phyloP scores from a whole-genome alignment of 2,113 vertebrate species.

The Thamnaconus septentrionalis region DNA sequence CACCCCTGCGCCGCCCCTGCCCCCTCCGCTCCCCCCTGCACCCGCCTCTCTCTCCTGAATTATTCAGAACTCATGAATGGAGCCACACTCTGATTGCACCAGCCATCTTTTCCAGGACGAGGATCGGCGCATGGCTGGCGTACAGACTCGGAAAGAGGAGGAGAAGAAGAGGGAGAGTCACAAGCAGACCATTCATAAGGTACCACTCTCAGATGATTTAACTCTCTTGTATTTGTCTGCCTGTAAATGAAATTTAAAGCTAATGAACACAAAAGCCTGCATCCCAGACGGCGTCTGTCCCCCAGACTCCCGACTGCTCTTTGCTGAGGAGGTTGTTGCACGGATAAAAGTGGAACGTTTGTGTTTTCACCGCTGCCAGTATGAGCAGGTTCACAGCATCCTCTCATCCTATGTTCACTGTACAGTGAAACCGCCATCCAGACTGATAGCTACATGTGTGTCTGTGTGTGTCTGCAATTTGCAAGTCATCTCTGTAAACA shows the following conservation, averaged over 20 bases:
- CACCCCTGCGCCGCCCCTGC: too few relatives aligned
- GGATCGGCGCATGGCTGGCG: conserved; percentile 92
- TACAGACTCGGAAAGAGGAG: conserved; percentile 92
- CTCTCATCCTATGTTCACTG: too few relatives aligned
- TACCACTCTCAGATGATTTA: conserved; percentile 55
- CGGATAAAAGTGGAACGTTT: too few relatives aligned
- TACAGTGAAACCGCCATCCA: too few relatives aligned
- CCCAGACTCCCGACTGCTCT: too few relatives aligned
- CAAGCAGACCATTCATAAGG: conserved; percentile 91
- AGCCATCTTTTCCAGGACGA: conserved; percentile 85
- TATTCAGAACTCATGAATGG: conserved; percentile 57
- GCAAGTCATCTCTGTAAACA: conserved; percentile 15
- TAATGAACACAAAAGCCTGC: too few relatives aligned
- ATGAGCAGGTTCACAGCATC: too few relatives aligned
- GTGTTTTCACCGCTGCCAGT: too few relatives aligned
- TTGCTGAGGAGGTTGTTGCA: too few relatives aligned
- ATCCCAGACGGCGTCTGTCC: too few relatives aligned
- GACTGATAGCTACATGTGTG: background rate
- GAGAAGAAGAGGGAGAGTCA: conserved; percentile 95
- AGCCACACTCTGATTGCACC: conserved; percentile 50
- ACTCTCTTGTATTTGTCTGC: conserved; percentile 11
- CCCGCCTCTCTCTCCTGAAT: conserved; percentile 38
- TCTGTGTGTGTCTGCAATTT: conserved; percentile 8
- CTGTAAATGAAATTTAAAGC: too few relatives aligned
- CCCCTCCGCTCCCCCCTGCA: too few relatives aligned